phyloP scores from a whole-genome alignment of 2,888 invertebrate species.

The Hecatera dysodea region DNA sequence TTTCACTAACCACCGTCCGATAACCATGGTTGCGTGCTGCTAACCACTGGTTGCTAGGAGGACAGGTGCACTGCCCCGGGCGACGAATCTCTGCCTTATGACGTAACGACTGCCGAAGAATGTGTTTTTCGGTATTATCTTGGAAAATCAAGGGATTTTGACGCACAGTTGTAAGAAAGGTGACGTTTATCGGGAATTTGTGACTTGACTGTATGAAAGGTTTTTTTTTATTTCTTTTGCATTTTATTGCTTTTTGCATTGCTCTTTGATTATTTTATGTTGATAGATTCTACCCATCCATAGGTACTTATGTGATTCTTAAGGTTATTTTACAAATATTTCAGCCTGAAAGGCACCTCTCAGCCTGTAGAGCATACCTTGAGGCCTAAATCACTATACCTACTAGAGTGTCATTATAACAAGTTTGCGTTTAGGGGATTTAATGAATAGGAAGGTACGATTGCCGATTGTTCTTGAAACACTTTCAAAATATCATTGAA shows the following conservation, averaged over 20 bases:
- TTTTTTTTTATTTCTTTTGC: not conserved
- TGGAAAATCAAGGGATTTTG: not conserved
- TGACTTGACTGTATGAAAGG: not conserved
- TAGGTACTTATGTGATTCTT: not conserved
- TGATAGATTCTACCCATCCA: not conserved
- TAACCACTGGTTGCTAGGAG: conserved; percentile 28
- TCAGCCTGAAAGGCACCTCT: not conserved
- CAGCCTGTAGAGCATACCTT: not conserved
- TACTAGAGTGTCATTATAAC: not conserved
- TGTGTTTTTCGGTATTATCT: not conserved
- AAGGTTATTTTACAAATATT: not conserved
- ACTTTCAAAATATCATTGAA: not conserved
- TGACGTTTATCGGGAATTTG: not conserved
- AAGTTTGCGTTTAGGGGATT: not conserved
- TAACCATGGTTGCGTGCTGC: conserved; percentile 46
- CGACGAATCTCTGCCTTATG: conserved; percentile 24
- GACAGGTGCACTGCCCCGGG: conserved; percentile 56
- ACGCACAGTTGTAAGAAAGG: not conserved
- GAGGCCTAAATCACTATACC: not conserved
- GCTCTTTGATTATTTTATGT: no score
- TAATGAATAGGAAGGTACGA: not conserved
- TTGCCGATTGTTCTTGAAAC: not conserved
- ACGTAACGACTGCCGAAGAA: conserved; percentile 19
- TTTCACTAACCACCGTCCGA: conserved; percentile 10
- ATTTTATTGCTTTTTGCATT: no score